These are phyloP conservation scores for Isichthys henryi DNA, from an alignment of 2,113 vertebrate species.

Conservation along the genomic window DNA sequence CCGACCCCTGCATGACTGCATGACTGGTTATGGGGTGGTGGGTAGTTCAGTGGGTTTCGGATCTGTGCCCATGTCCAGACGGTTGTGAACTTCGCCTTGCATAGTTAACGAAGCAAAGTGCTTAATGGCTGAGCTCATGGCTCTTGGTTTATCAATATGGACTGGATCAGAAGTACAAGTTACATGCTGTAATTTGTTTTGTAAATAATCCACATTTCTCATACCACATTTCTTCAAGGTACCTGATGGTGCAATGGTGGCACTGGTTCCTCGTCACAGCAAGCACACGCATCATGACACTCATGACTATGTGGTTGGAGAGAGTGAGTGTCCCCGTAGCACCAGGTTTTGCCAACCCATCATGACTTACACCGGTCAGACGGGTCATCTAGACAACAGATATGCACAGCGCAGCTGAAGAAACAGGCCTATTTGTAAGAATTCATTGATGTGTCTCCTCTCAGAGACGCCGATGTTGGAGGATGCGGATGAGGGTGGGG, in stretches of 20 bases:
- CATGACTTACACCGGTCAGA: neutral
- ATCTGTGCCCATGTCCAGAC: neutral
- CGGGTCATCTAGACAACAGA: neutral
- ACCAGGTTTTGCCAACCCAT: neutral
- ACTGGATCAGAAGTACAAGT: neutral
- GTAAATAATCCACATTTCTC: neutral
- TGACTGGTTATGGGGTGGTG: neutral
- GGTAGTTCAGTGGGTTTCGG: too few relatives aligned
- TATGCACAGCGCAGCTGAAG: neutral
- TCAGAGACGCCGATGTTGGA: constrained; percentile 93
- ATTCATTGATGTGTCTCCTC: neutral
- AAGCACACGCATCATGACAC: constrained; percentile 87
- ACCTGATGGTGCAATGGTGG: constrained; percentile 87
- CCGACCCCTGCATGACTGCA: neutral
- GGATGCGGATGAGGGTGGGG: constrained; percentile 85
- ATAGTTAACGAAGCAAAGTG: neutral
- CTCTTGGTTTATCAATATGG: neutral
- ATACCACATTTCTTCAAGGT: constrained; percentile 58
- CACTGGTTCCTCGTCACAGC: constrained; percentile 79
- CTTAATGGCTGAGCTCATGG: neutral
- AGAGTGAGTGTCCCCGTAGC: constrained; percentile 74
- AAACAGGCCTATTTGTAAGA: neutral
- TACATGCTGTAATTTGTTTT: neutral
- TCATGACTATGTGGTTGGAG: constrained; percentile 90
- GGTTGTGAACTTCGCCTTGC: neutral